Conservation (phyloP, 2,797 vertebrate genomes). For the Aphelocoma californica region DNA sequence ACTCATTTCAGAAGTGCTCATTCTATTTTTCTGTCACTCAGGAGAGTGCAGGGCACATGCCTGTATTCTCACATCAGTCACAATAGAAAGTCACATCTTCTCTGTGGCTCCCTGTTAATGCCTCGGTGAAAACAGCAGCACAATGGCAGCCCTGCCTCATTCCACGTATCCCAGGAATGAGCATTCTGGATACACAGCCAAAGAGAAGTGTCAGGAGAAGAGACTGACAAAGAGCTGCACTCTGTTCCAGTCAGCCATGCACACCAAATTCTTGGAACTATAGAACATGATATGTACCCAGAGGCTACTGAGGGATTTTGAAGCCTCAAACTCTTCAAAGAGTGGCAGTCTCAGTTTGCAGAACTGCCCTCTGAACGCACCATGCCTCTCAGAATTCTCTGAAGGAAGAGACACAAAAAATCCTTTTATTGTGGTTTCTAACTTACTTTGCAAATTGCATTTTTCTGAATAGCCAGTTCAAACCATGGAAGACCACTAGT, state of each 20-base stretch:
- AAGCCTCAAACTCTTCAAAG: background rate
- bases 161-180: background rate
- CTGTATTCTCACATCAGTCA: background rate
- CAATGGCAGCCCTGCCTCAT: background rate
- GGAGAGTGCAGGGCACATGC: background rate
- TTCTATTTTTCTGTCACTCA: background rate
- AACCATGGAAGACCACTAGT: background rate
- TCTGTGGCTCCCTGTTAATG: background rate
- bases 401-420: background rate
- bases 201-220: background rate
- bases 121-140: background rate
- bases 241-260: background rate
- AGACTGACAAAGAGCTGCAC: background rate
- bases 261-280: background rate
- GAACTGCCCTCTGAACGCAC: background rate
- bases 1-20: background rate
- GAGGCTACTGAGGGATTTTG: background rate
- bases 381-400: background rate
- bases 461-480: background rate
- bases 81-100: background rate
- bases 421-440: background rate
- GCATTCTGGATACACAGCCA: fast-evolving
- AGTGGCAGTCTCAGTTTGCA: background rate
- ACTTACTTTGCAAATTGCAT: background rate
- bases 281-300: background rate